Evolutionary conservation across 2,888 invertebrate species (phyloP).

Genomic region (Drosophila flavopinicola): DNA sequence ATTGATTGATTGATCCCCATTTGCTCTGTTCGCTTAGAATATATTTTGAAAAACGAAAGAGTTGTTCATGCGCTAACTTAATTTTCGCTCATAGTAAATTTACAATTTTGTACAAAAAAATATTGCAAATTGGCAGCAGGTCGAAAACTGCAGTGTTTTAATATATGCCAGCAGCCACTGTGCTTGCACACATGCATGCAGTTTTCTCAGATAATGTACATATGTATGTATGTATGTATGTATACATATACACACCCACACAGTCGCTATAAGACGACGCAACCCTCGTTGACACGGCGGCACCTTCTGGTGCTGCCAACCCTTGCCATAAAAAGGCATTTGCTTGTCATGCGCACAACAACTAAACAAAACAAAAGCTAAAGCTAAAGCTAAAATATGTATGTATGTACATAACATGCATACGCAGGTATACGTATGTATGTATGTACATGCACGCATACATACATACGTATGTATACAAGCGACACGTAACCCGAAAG

Average conservation of each 20-base stretch:
- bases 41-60: no score
- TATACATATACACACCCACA: conserved; percentile 1
- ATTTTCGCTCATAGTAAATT: no score
- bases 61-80: no score
- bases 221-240: neutral
- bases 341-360: conserved; percentile 61
- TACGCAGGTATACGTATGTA: neutral
- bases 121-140: no score
- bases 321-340: conserved; percentile 70
- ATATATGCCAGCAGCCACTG: neutral
- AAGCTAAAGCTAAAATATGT: conserved; percentile 36
- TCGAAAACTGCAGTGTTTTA: no score
- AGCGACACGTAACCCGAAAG: conserved; percentile 62
- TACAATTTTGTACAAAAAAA: no score
- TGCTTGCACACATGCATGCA: no score
- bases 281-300: conserved; percentile 51
- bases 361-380: conserved; percentile 11
- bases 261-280: conserved; percentile 23
- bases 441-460: conserved; percentile 1
- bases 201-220: no score
- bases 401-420: conserved; percentile 45
- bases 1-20: no score
- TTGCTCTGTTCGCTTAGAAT: no score
- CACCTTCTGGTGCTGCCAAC: conserved; percentile 63
- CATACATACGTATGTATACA: conserved; percentile 6